Evolutionary conservation across 2,113 vertebrate genomes (phyloP).

Genomic region (Polypterus bichir): DNA sequence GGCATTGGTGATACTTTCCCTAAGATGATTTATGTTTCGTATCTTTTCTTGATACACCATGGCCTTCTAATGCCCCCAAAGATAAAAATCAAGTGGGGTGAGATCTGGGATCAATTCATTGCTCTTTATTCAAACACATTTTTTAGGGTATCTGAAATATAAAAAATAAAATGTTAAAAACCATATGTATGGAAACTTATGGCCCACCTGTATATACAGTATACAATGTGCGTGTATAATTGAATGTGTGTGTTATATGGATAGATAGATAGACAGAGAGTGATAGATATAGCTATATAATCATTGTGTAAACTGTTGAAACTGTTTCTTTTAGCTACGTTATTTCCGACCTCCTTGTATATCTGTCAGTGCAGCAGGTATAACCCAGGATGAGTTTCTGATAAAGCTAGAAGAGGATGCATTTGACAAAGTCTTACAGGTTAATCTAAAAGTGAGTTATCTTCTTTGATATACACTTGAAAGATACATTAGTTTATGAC

Average conservation of each 20-base stretch:
- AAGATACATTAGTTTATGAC: neutral
- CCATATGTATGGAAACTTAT: too few species aligned
- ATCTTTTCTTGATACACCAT: too few species aligned
- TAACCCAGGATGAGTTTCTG: slow-evolving; percentile 66
- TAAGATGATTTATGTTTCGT: too few species aligned
- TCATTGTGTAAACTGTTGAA: neutral
- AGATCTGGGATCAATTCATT: too few species aligned
- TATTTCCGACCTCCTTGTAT: slow-evolving; percentile 60
- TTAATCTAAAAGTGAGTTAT: slow-evolving; percentile 68
- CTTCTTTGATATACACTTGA: neutral
- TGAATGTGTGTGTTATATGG: too few species aligned
- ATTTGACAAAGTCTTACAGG: slow-evolving; percentile 60
- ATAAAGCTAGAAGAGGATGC: slow-evolving; percentile 58
- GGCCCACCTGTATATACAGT: neutral
- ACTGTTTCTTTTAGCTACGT: slow-evolving; percentile 21
- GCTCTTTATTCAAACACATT: too few species aligned
- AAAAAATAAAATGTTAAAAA: too few species aligned
- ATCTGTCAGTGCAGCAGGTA: slow-evolving; percentile 64
- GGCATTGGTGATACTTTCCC: too few species aligned
- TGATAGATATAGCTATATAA: too few species aligned
- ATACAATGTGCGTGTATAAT: neutral
- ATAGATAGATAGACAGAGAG: neutral
- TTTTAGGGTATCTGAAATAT: too few species aligned
- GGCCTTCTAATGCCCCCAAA: neutral
- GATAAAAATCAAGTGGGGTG: too few species aligned